Evolutionary conservation across 2,888 invertebrate genomes (phyloP), one percentile per base, ranked within the genome.

Genomic region (Cynaeus angustus): DNA sequence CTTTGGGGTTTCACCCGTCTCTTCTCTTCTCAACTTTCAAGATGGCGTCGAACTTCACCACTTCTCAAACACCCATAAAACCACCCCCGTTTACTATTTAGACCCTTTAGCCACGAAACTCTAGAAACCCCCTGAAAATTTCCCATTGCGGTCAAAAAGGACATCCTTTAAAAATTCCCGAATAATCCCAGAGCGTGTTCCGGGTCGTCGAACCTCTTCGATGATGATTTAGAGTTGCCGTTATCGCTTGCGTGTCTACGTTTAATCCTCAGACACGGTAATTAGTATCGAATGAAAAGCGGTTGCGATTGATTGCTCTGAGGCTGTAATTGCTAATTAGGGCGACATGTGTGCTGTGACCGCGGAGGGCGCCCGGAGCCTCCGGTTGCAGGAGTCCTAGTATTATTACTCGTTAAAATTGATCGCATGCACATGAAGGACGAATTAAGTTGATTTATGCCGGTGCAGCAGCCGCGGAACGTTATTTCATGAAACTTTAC

Each of bases 221-320:
- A 38, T 26, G 61, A 61, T 61, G 65, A 53, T 65, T 65, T 45
- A 65, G 53, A 14, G 65, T 43, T 41, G 53, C 30, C 55, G 65
- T 65, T 53, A 65, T 65, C 53, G 53, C 33, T 65, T 65, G 52
- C 53, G 52, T 61, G 52, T 61, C 59, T 30, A 52, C 68, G 43
- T 69, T 69, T 56, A 72, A 68, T 71, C 68, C 72, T 55, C 61
- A 68, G 61, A 68, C 67, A 66, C 46, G 48, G 45, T 75, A 77
- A 77, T 77, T 77, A 74, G 70, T 68, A 74, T 75, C 75, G 72
- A 72, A 75, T 68, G 74, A 69, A 66, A 72, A 70, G 72, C 62
- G 70, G 72, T 65, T 68, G 59, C 72, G 72, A 74, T 71, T 72
- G 74, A 74, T 71, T 74, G 74, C 70, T 46, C 59, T 50, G 55